Evolutionary conservation across 2,113 vertebrate species (phyloP).

Genomic region (Rhinopomastus cyanomelas): DNA sequence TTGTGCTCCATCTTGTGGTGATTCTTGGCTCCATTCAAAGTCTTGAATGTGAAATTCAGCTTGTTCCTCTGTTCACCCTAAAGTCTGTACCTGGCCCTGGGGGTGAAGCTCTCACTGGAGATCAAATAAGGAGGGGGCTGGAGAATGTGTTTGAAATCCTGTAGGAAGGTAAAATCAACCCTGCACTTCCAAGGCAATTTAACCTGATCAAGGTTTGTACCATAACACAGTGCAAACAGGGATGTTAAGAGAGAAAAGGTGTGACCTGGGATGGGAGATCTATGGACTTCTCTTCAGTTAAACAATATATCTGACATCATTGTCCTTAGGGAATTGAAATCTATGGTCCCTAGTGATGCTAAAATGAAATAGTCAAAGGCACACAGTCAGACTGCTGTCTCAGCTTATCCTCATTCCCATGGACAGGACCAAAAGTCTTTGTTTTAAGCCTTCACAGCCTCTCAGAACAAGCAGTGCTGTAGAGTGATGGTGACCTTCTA

Average conservation of each 20-base stretch:
- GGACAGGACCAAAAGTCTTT: not conserved
- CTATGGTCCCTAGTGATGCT: not conserved
- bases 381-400: not conserved
- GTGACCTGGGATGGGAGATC: not conserved
- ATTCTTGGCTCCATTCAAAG: not conserved
- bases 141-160: not conserved
- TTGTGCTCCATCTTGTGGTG: conserved; percentile 50
- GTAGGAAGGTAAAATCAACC: not conserved
- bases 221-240: not conserved
- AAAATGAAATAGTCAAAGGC: not conserved
- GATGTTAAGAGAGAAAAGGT: not conserved
- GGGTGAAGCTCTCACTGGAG: not conserved
- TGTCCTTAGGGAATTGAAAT: not conserved
- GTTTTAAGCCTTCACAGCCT: not conserved
- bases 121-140: not conserved
- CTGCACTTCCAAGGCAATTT: not conserved
- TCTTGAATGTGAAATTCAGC: not conserved
- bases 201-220: not conserved
- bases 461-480: not conserved
- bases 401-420: not conserved
- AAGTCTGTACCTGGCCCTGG: not conserved
- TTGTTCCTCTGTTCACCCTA: not conserved
- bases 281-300: not conserved
- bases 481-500: not conserved
- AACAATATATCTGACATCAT: not conserved